Base-by-base conservation (phyloP, 2,113 vertebrate genomes). In the Calidris pugnax region DNA sequence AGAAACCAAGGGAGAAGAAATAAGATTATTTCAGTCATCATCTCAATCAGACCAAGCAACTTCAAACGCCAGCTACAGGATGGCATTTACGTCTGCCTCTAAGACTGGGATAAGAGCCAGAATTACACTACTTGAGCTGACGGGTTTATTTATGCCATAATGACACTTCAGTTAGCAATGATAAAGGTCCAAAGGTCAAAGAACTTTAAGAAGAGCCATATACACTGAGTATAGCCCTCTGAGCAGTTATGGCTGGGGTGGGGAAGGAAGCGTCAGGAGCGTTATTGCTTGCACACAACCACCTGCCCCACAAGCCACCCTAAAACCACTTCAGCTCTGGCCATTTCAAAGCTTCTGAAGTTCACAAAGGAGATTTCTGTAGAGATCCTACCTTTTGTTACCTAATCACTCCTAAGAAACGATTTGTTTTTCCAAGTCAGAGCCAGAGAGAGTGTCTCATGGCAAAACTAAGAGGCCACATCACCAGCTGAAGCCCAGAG, bases 101-200 rank as follows among this genome's bases (percentile, higher is more conserved):
- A 43, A 85, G 69, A 56, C 67, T 69, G 85, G 93, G 95, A 96
- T 11, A 19, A 81, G 43, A 30, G 96, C 84, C 95, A 97, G 91
- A 91, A 90, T 9, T 43, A 82, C 50, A 50, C 90, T 74, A 41
- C 80, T 94, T 72, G 91, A 89, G 75, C 62, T 74, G 77, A 81
- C 16, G 2, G 23, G 47, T 32, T 62, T 85, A 93, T 94, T 96
- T 85, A 85, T 87, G 92, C 82, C 86, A 69, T 13, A 24, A 68
- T 85, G 87, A 87, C 73, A 93, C 81, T 94, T 87, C n/a, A 63
- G 39, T 4, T 85, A 71, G 74, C 73, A 95, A n/a, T 14, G 41
- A 86, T n/a, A 77, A 89, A 91, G 85, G 91, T 84, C 67, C 68
- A 77, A 87, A 96, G 91, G 92, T 72, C 79, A 62, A 74, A 88